Evolutionary conservation across 2,888 invertebrate genomes (phyloP).

Genomic region (Nezara viridula): DNA sequence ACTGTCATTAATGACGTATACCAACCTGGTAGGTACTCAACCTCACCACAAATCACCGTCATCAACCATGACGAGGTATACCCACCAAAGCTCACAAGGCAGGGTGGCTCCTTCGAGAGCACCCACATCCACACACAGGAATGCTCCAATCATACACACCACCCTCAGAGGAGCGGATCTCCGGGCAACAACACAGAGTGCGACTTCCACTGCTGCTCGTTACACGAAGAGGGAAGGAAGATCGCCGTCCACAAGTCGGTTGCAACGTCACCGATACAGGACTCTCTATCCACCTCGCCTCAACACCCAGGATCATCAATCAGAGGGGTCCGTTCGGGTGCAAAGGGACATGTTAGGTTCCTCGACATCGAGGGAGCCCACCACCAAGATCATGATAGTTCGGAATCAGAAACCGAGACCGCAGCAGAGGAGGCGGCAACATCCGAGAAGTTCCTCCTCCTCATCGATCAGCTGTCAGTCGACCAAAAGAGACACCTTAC

Average conservation of each 20-base stretch:
- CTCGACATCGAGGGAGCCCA: constrained; percentile 67
- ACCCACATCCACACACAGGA: constrained; percentile 88
- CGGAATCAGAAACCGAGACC: constrained; percentile 93
- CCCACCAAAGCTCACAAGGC: constrained; percentile 59
- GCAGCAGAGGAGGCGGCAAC: constrained; percentile 92
- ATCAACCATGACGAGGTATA: constrained; percentile 87
- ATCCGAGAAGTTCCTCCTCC: constrained; percentile 91
- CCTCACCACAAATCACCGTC: constrained; percentile 91
- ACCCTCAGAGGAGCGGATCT: constrained; percentile 71
- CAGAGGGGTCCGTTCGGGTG: constrained; percentile 58
- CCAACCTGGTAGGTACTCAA: constrained; percentile 71
- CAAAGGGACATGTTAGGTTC: constrained; percentile 75
- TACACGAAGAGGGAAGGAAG: constrained; percentile 92
- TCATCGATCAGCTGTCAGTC: constrained; percentile 92
- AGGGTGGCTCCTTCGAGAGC: constrained; percentile 76
- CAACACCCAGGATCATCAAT: constrained; percentile 69
- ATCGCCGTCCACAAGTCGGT: constrained; percentile 94
- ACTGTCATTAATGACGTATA: constrained; percentile 76
- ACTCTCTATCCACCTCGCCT: constrained; percentile 66
- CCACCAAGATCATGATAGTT: constrained; percentile 71
- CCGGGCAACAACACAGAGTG: constrained; percentile 80
- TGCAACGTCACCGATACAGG: constrained; percentile 91
- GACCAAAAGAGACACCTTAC: constrained; percentile 93
- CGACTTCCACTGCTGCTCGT: constrained; percentile 95
- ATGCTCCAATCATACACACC: constrained; percentile 80